Base-by-base conservation (phyloP, 1,140 invertebrate species). In the Leptestheria dahalacensis region DNA sequence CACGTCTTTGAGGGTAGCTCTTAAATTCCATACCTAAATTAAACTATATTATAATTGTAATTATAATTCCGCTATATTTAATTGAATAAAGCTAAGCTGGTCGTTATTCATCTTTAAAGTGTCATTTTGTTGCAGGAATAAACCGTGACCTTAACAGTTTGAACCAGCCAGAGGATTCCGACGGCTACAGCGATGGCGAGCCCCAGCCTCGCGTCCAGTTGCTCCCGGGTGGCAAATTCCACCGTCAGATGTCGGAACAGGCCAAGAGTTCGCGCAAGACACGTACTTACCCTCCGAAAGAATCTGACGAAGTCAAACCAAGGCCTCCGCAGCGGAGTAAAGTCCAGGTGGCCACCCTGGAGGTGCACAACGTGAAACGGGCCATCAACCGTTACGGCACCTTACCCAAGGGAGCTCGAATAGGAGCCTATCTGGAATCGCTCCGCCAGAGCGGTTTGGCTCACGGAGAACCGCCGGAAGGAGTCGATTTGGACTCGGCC, bases 381-480 rank as follows among this genome's bases (percentile, higher is more conserved):
- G 91, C 91, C 4, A 95, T 96, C 58, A 95, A 91, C 73, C 80
- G 91, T n/a, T 97, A 96, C 70, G 94, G 94, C 3, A 97, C 95
- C 11, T 69, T 93, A 60, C 94, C 94, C 0, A 99, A 97, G 74
- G 91, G 88, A 51, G 89, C 91, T 12, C 78, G 93, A 29, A 97
- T 97, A 64, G 92, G 92, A 11, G 92, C 92, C 0, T 98, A 93
- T 71, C 73, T 98, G 15, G 92, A 96, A 68, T 96, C 91, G 0
- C 72, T 97, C 60, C 78, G 87, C 33, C 84, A 88, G 65, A 86
- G 81, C 67, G 84, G 83, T n/a, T 76, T 72, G n/a, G 67, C 74
- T 63, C 64, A 63, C 26, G 52, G 56, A 46, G 60, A 56, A 25
- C 25, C 28, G 10, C 59, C 61, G 29, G 65, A 65, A 56, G 60